Base-by-base conservation (phyloP, 2,888 invertebrate genomes). In the Lithophane socia region DNA sequence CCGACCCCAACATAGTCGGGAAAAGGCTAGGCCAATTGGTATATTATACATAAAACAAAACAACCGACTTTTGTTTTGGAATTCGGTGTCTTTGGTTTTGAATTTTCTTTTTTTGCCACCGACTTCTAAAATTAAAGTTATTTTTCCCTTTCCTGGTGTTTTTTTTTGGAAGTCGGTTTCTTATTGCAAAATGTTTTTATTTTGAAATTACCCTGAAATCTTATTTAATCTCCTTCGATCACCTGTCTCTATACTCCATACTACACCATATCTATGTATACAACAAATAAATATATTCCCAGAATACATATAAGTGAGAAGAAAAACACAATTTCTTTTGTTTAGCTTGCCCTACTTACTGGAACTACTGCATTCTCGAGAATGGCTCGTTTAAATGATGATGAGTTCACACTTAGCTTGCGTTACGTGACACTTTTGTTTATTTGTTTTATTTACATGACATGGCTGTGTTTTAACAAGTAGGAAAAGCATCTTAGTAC, bases 271-370 rank as follows among this genome's bases (percentile, higher is more conserved):
- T 7, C 16, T 60, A 67, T n/a, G n/a, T n/a, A n/a, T n/a, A 58
- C 1, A 56, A 2, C 37, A 54, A 37, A 44, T 37, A 54, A 37
- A 68, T 83, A 63, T 68, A 80, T 63, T 49, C 67, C 16, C 37
- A 13, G 42, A 65, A 71, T 44, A 83, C 12, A 68, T 37, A 52
- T 37, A 42, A 5, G 66, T 47, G 61, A 29, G 49, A 79, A 67
- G 52, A 70, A 73, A 77, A 83, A 83, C 63, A 67, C 67, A 18
- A 72, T 73, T 68, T 21, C 66, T 73, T 79, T 79, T 87, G 77
- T 82, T 75, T 87, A 47, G 52, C 58, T 73, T 68, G 82, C 63
- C 77, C 86, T 60, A 87, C 44, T 82, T 87, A 76, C 79, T 42
- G 18, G 37, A 58, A 47, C 69, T 72, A 82, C 87, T 76, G 87